Conservation (phyloP, 30 jellyfish, hydroid and myxozoan species). For the Aurelia aurita region DNA sequence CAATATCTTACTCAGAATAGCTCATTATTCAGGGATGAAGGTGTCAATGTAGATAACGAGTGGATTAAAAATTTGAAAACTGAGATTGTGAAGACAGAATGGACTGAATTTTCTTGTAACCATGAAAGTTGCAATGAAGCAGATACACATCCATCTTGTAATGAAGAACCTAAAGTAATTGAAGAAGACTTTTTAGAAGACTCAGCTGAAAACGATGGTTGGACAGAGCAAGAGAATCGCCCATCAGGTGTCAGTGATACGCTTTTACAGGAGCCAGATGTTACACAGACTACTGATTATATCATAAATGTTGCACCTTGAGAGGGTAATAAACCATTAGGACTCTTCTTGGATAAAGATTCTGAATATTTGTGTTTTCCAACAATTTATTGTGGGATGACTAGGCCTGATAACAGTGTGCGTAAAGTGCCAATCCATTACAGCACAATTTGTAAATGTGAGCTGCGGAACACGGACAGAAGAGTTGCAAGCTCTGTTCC, state of each 20-base stretch:
- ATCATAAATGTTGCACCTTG: conserved; percentile 26
- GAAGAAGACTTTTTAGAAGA: no score
- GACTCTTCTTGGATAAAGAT: conserved; percentile 15
- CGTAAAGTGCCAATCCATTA: conserved; percentile 1
- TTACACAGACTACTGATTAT: not conserved
- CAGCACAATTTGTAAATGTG: conserved; percentile 40
- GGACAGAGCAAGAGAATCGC: conserved; percentile 10
- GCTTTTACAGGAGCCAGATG: conserved; percentile 4
- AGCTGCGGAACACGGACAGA: conserved; percentile 20
- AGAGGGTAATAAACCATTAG: conserved; percentile 44
- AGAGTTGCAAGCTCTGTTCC: conserved; percentile 36
- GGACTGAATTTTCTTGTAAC: not conserved
- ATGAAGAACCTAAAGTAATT: not conserved
- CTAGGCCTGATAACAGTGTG: not conserved
- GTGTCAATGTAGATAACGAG: not conserved
- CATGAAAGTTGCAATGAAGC: no score
- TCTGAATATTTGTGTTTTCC: conserved; percentile 33
- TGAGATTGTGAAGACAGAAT: no score
- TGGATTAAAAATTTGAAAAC: no score
- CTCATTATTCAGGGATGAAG: conserved; percentile 11
- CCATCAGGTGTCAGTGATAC: conserved; percentile 33
- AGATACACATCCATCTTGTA: no score
- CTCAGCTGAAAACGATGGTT: conserved; percentile 4
- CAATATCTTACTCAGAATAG: conserved; percentile 3
- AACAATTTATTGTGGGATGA: conserved; percentile 33